Evolutionary conservation across 2,888 invertebrate genomes (phyloP).

Genomic region (Ectemnius lituratus): DNA sequence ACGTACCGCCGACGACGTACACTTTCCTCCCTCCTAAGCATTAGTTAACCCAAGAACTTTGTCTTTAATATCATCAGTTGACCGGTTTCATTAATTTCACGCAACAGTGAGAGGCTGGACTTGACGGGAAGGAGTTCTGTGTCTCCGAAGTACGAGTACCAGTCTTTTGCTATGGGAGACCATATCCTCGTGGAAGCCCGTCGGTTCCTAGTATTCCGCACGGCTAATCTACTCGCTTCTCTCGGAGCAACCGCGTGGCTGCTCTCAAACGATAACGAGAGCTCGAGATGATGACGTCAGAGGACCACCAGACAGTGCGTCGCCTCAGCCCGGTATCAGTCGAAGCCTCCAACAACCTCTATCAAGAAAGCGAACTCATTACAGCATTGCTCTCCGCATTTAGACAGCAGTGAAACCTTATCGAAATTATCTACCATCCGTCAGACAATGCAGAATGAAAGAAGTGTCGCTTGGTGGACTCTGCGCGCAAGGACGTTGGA

Average conservation of each 20-base stretch:
- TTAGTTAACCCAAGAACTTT: slow-evolving; percentile 37
- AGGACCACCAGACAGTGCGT: slow-evolving; percentile 69
- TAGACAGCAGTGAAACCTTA: slow-evolving; percentile 6
- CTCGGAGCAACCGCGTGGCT: slow-evolving; percentile 29
- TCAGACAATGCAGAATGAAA: too few species aligned
- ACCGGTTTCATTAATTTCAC: slow-evolving; percentile 31
- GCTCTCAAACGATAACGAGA: slow-evolving; percentile 58
- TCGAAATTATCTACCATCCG: too few species aligned
- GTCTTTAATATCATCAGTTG: slow-evolving; percentile 22
- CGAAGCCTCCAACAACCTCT: slow-evolving; percentile 41
- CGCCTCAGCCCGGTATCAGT: slow-evolving; percentile 65
- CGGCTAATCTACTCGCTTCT: slow-evolving; percentile 48
- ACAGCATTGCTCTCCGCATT: slow-evolving; percentile 3
- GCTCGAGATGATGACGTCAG: slow-evolving; percentile 56
- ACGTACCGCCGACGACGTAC: slow-evolving; percentile 52
- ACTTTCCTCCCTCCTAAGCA: slow-evolving; percentile 42
- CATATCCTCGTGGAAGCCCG: slow-evolving; percentile 38
- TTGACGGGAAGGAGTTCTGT: slow-evolving; percentile 7
- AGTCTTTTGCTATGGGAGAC: slow-evolving; percentile 23
- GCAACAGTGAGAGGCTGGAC: slow-evolving; percentile 34
- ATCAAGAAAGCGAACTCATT: too few species aligned
- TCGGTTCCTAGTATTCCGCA: slow-evolving; percentile 45
- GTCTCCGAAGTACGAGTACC: slow-evolving; percentile 13
- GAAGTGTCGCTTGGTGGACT: too few species aligned
- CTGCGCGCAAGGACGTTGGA: too few species aligned